Evolutionary conservation across 1,140 invertebrate genomes (phyloP).

Genomic region (Macrobrachium nipponense): DNA sequence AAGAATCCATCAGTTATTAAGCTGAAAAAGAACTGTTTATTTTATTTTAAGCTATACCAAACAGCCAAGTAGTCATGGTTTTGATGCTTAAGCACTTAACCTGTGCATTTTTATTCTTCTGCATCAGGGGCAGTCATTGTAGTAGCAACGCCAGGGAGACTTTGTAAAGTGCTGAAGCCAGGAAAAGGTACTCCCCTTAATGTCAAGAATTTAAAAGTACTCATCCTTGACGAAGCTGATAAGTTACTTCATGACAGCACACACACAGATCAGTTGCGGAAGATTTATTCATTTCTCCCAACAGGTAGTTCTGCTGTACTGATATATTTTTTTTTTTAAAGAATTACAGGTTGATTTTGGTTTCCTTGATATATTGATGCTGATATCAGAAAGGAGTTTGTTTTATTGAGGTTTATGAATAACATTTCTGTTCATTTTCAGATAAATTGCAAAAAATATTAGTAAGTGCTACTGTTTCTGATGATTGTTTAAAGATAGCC

Average conservation of each 20-base stretch:
- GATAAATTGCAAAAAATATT: conserved; percentile 48
- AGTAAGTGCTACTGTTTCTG: conserved; percentile 39
- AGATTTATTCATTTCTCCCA: conserved; percentile 24
- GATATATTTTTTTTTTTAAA: too few species aligned
- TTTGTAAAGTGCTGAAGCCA: not conserved
- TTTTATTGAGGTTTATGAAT: not conserved
- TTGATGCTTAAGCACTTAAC: too few species aligned
- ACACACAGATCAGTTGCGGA: conserved; percentile 27
- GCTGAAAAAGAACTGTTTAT: too few species aligned
- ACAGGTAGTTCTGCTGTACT: not conserved
- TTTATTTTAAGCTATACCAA: too few species aligned
- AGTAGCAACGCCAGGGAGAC: conserved; percentile 39
- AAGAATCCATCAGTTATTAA: too few species aligned
- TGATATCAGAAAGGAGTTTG: too few species aligned
- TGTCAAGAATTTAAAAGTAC: conserved; percentile 22
- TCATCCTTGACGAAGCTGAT: conserved; percentile 49
- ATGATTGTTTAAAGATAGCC: conserved; percentile 14
- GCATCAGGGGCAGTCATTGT: conserved; percentile 17
- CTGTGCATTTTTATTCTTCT: not conserved
- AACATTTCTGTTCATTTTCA: conserved; percentile 11
- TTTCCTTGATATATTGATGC: too few species aligned
- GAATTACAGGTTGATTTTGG: too few species aligned
- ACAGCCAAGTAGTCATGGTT: too few species aligned
- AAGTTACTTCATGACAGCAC: conserved; percentile 28
- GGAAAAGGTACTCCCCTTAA: not conserved